Conservation (phyloP, 92 coral and sea anemone species). For the Meandrina meandrites region DNA sequence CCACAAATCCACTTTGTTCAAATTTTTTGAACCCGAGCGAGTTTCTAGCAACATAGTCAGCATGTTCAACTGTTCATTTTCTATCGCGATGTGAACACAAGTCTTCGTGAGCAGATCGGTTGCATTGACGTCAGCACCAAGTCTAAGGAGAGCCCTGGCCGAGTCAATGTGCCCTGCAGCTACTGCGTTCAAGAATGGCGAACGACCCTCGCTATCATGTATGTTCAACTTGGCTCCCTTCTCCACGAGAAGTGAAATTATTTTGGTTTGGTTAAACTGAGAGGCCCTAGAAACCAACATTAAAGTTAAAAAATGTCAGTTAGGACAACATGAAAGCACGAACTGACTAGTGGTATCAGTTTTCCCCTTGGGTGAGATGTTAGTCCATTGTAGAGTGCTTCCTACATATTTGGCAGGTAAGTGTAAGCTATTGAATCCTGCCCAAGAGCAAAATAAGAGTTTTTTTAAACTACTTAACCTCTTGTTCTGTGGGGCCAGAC, state of each 20-base stretch:
- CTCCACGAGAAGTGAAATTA: slow-evolving; percentile 49
- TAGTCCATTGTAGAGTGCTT: not conserved
- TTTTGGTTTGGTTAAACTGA: slow-evolving; percentile 30
- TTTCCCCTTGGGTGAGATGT: not conserved
- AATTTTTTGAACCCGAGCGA: slow-evolving; percentile 25
- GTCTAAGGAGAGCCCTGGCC: slow-evolving; percentile 52
- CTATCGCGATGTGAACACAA: slow-evolving; percentile 79
- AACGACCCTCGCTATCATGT: slow-evolving; percentile 57
- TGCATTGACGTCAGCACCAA: slow-evolving; percentile 65
- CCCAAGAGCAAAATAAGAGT: not conserved
- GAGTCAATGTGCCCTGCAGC: slow-evolving; percentile 70
- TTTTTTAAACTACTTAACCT: no score
- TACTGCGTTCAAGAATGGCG: slow-evolving; percentile 79
- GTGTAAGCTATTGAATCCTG: not conserved
- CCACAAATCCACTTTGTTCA: slow-evolving; percentile 54
- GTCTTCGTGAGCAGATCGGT: slow-evolving; percentile 56
- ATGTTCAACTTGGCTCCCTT: slow-evolving; percentile 65
- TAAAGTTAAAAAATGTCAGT: not conserved
- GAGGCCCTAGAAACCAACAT: slow-evolving; percentile 41
- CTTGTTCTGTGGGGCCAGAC: not conserved
- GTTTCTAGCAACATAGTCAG: slow-evolving; percentile 62
- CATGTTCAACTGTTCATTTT: slow-evolving; percentile 61
- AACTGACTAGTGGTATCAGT: not conserved
- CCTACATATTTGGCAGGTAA: no score
- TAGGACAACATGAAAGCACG: not conserved